These are phyloP conservation scores for Scartelaos histophorus DNA, from an alignment of 2,113 vertebrate species.

Conservation along the genomic window DNA sequence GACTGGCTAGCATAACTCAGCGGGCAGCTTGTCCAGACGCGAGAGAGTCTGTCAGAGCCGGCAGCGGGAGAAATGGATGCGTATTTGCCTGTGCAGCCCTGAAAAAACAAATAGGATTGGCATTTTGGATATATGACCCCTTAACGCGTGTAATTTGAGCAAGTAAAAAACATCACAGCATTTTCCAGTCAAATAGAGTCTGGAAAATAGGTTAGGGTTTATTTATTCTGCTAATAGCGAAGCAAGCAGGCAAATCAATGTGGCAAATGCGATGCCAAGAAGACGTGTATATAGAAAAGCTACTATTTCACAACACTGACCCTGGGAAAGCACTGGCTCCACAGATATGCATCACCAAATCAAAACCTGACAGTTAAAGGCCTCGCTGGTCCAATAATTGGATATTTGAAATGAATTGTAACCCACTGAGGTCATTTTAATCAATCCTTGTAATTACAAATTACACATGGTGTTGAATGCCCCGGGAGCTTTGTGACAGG, in stretches of 20 bases:
- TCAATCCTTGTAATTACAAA: constrained; percentile 77
- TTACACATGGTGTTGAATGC: constrained; percentile 57
- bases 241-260: constrained; percentile 31
- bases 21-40: constrained; percentile 44
- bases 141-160: background rate
- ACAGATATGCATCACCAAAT: constrained; percentile 56
- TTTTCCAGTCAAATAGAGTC: background rate
- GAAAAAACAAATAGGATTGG: constrained; percentile 57
- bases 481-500: constrained; percentile 51
- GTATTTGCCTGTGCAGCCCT: constrained; percentile 46
- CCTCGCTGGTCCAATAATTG: constrained; percentile 67
- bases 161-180: background rate
- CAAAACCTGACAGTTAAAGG: constrained; percentile 61
- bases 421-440: constrained; percentile 76
- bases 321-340: constrained; percentile 42
- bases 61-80: constrained; percentile 56
- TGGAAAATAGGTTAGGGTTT: constrained; percentile 18
- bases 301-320: constrained; percentile 36
- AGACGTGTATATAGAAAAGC: constrained; percentile 17
- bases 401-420: constrained; percentile 66
- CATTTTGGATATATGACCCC: constrained; percentile 33
- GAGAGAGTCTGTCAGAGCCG: constrained; percentile 49
- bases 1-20: constrained; percentile 60
- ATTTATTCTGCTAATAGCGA: constrained; percentile 45
- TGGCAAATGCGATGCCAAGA: constrained; percentile 21